Base-by-base conservation (phyloP, 2,888 invertebrate species). In the Tribolium freemani region DNA sequence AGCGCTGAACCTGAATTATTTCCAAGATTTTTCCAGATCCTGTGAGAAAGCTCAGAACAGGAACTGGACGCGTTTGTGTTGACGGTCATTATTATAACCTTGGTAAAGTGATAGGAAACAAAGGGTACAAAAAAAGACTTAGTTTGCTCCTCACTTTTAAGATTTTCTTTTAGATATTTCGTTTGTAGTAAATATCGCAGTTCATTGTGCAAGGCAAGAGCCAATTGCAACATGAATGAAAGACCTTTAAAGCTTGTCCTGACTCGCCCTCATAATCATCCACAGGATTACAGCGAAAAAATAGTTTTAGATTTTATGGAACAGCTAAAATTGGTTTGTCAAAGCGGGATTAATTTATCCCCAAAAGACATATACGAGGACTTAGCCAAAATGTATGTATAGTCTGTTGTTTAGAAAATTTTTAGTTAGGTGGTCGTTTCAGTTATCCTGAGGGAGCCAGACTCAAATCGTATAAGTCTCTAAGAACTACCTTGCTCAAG, bases 371-470 rank as follows among this genome's bases (percentile, higher is more conserved):
- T 54, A 9, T 54, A 54, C 30, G 30, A 54, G 8, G 54, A 54
- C 5, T n/a, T 54, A 10, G 54, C 54, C 5, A 54, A 30, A 54
- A 8, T 30, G 54, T 54, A 54, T 11, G 51, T n/a, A n/a, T n/a
- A 8, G n/a, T 26, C 5, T 26, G 26, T 26, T 3, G 26, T 5
- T 5, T 26, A 3, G 26, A 5, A 4, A 10, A 26, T 5, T 54
- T 10, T 21, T 10, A 54, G 6, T 38, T 8, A 3, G 9, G 31
- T n/a, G 6, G 6, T 31, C n/a, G 8, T 81, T 80, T 58, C 70
- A 83, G 82, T 51, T 79, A 75, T 73, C 83, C 82, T 5, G 78
- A 78, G 64, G 75, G 75, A 30, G 75, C 80, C 6, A 20, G 53
- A n/a, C 44, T 75, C 20, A 78, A 76, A 54, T 77, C 79, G 0